Evolutionary conservation across 30 jellyfish, hydroid and myxozoan genomes (phyloP), one percentile per base, ranked within the genome.

Genomic region (Turritopsis dohrnii): DNA sequence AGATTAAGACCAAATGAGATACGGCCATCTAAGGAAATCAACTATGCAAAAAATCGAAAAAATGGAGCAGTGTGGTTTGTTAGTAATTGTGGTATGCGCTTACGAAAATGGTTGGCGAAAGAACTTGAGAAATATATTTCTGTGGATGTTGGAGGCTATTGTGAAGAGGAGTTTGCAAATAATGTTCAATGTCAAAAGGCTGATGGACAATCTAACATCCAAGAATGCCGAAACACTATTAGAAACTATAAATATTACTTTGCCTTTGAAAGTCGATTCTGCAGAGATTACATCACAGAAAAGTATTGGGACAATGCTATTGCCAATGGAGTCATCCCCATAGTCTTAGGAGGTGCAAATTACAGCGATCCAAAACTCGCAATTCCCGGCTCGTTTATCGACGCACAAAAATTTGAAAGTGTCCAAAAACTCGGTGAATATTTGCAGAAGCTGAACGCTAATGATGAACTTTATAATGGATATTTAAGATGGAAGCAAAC

Each of bases 371-470:
- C 89, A 24, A 79, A 52, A 74, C 73, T 84, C 16, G 98, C 90
- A 17, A 92, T 92, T 16, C 98, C 98, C 13, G 98, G 98, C 28
- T 87, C 96, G 0, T 92, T 71, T 41, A 92, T 92, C 54, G 69
- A 75, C 21, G 60, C 60, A 21, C 65, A 27, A 20, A 22, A 41
- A 8, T 75, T 75, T 75, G 60, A 75, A 69, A 69, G 30, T 19
- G 77, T 69, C 31, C 28, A 69, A 69, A 27, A 69, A 69, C 77
- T 69, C 19, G 77, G 77, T 7, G 77, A 69, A 69, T 27, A 69
- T 69, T 19, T 69, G 30, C 77, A 69, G 30, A 69, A n/a, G 22
- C 19, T 69, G 22, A 69, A 23, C 28, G 1, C 16, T 9, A n/a
- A 23, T 19, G 77, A 69, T 21, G 19, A 69, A 69, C 17, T n/a